Evolutionary conservation across 2,888 invertebrate species (phyloP).

Genomic region (Chaitophorus viminalis): DNA sequence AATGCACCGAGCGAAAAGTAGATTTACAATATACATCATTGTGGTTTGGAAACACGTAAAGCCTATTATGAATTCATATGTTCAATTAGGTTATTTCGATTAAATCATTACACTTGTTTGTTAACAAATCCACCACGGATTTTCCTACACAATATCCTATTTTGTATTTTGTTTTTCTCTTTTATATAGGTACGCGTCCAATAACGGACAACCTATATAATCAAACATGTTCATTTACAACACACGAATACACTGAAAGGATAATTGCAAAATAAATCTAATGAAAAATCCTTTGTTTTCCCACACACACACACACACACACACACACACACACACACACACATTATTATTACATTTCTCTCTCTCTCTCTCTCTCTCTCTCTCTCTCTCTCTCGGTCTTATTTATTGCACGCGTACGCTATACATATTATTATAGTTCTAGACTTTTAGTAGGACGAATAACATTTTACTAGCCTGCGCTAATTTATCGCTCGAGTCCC

Average conservation of each 20-base stretch:
- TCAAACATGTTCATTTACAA: constrained; percentile 31
- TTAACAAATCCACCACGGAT: neutral
- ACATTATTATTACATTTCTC: neutral
- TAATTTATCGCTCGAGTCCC: neutral
- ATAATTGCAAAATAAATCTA: constrained; percentile 28
- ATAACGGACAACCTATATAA: constrained; percentile 10
- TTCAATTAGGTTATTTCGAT: constrained; percentile 36
- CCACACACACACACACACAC: neutral
- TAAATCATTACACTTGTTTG: constrained; percentile 17
- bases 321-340: neutral
- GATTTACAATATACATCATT: neutral
- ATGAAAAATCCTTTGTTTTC: constrained; percentile 15
- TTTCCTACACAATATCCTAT: neutral
- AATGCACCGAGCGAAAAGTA: neutral
- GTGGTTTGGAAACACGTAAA: constrained; percentile 1
- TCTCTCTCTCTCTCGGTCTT: neutral
- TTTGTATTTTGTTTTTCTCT: neutral
- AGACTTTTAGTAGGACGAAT: neutral
- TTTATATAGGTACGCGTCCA: neutral
- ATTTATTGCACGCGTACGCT: no score
- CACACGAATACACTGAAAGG: constrained; percentile 1
- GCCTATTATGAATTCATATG: constrained; percentile 1
- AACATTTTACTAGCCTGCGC: neutral
- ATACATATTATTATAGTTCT: neutral
- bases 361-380: neutral